A percentile compares a stretch with the other conserved stretches of the same genome.
phyloP scores from a whole-genome alignment of 1,140 invertebrate genomes.

The Papilio glaucus region DNA sequence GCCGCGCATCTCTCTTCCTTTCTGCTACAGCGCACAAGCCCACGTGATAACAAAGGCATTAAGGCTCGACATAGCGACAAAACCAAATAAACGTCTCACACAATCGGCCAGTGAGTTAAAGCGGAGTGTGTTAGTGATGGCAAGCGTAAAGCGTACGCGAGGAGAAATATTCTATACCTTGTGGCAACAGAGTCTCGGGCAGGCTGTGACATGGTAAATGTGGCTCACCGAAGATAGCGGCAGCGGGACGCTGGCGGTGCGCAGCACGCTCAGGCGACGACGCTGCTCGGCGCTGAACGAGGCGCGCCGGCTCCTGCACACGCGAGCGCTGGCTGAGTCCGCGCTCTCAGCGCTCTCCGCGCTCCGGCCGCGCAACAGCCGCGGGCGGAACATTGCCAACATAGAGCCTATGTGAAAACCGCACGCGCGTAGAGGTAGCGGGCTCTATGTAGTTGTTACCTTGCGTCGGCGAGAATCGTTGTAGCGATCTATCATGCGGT shows the following conservation, averaged over 20 bases:
- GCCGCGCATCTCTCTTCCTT: too few species aligned
- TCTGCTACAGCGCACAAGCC: too few species aligned
- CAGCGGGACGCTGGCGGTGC: constrained; percentile 64
- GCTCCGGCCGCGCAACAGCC: constrained; percentile 50
- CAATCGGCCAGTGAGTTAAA: neutral
- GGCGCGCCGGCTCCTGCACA: constrained; percentile 74
- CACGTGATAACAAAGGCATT: too few species aligned
- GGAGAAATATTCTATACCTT: constrained; percentile 63
- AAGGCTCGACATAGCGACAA: neutral
- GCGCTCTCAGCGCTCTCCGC: constrained; percentile 49
- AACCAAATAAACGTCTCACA: neutral
- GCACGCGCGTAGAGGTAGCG: too few species aligned
- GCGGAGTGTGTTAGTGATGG: neutral
- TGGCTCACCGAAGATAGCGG: constrained; percentile 78
- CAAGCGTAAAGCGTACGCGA: constrained; percentile 1
- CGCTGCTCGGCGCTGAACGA: constrained; percentile 75
- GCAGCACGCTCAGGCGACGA: constrained; percentile 65
- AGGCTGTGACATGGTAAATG: constrained; percentile 80
- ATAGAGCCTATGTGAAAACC: neutral
- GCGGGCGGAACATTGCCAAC: constrained; percentile 47
- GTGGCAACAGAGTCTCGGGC: constrained; percentile 77
- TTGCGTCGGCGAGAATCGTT: constrained; percentile 12
- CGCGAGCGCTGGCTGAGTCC: constrained; percentile 59
- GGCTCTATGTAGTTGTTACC: neutral
- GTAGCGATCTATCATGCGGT: neutral